Conservation (phyloP, 2,888 invertebrate species). For the Spisula solida region DNA sequence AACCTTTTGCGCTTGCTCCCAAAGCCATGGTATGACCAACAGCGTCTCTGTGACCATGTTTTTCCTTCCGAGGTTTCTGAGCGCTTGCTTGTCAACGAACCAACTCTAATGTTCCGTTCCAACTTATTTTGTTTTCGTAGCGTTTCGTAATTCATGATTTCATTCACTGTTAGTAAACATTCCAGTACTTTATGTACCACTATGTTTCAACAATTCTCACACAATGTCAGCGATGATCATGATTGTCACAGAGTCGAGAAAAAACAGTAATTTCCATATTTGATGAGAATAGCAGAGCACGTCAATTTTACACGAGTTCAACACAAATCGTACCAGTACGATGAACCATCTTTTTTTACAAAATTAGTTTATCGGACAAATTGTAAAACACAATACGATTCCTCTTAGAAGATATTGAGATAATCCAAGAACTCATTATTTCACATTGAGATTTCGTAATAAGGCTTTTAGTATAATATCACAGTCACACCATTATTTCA, state of each 20-base stretch:
- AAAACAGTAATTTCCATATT: not conserved
- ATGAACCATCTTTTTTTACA: not conserved
- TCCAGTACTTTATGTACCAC: not conserved
- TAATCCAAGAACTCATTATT: no score
- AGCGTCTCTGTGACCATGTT: constrained; percentile 42
- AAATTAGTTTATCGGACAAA: not conserved
- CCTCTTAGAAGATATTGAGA: no score
- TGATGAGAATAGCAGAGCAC: not conserved
- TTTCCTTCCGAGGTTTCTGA: constrained; percentile 38
- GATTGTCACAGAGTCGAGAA: not conserved
- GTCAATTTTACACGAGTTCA: not conserved
- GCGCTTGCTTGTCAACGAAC: constrained; percentile 27
- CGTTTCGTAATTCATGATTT: constrained; percentile 6
- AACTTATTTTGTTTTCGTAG: constrained; percentile 10
- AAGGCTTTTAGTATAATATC: no score
- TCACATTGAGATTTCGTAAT: no score
- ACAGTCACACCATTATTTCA: no score
- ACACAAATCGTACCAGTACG: not conserved
- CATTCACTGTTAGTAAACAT: not conserved
- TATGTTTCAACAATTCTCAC: not conserved
- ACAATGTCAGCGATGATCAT: not conserved
- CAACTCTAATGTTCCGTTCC: constrained; percentile 24
- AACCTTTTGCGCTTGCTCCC: constrained; percentile 49
- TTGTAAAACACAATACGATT: not conserved
- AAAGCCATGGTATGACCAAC: constrained; percentile 44